Percentiles rank a stretch among this genome's conserved stretches.
These are phyloP conservation scores for Clavelina lepadiformis DNA, from an alignment of 23 tunicate genomes.

Conservation along the genomic window DNA sequence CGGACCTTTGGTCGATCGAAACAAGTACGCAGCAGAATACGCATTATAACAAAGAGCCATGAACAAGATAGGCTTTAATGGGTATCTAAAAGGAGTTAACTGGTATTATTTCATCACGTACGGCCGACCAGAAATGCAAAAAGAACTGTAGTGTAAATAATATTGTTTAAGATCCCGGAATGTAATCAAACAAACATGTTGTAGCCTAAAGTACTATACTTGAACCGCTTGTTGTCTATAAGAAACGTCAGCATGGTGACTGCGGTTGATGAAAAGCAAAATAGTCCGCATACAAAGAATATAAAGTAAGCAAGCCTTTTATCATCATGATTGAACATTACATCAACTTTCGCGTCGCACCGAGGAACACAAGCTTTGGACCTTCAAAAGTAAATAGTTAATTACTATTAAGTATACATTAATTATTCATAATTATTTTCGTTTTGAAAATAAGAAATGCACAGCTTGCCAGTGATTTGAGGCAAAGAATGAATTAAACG, in stretches of 20 bases:
- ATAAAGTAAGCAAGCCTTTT: conserved; percentile 39
- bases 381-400: conserved; percentile 4
- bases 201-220: no score
- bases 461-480: no score
- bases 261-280: conserved; percentile 66
- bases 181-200: no score
- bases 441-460: no score
- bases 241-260: conserved; percentile 57
- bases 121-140: no score
- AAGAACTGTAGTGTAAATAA: no score
- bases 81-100: conserved; percentile 40
- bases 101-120: no score
- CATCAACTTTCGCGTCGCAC: conserved; percentile 44
- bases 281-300: conserved; percentile 17
- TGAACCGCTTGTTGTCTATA: conserved; percentile 65
- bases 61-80: conserved; percentile 76
- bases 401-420: no score
- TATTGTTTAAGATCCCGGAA: no score
- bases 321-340: conserved; percentile 59
- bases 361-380: conserved; percentile 46
- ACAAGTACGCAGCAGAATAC: conserved; percentile 60
- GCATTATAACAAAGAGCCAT: conserved; percentile 52
- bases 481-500: no score
- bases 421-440: no score
- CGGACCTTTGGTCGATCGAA: conserved; percentile 37